Evolutionary conservation across 1,140 invertebrate species (phyloP), one percentile per base, ranked within the genome.

Genomic region (Adoxophyes honmai): DNA sequence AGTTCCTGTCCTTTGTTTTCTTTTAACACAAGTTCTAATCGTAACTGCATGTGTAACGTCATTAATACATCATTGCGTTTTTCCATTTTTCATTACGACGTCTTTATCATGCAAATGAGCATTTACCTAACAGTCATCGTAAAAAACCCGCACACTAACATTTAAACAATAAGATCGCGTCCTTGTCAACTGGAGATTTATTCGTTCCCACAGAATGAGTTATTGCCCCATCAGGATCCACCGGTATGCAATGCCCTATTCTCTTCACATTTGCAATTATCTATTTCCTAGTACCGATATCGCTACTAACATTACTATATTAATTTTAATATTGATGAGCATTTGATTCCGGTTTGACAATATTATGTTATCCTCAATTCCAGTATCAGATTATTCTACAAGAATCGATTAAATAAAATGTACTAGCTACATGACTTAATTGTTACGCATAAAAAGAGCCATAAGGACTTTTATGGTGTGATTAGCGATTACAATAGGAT

Each of bases 101-200:
- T 35, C 36, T 55, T 34, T 56, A 53, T 51, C 59, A 72, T 75
- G 72, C 66, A 70, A 73, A 80, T 70, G 42, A 58, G 63, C 62
- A 48, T 48, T 48, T 48, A 48, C 42, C n/a, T 33, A 48, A 18
- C 16, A 48, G 38, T 35, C 52, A 52, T 68, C 48, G 74, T 68
- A 71, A 81, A 80, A 77, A 59, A 65, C 74, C 60, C 60, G 61
- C 60, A 59, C 65, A 63, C 37, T 38, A 57, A 34, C 55, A 65
- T 67, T 66, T 55, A 21, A 68, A 73, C 66, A 72, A 75, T 73
- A 60, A 66, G 48, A 52, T 34, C 38, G 33, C 38, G 62, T 62
- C 65, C 70, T 75, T 81, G 78, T 78, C 71, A 67, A 54, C 57
- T 18, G 33, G 51, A 70, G 75, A 81, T 78, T 81, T 73, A 78